Evolutionary conservation across 2,888 invertebrate genomes (phyloP).

Genomic region (Griposia aprilina): DNA sequence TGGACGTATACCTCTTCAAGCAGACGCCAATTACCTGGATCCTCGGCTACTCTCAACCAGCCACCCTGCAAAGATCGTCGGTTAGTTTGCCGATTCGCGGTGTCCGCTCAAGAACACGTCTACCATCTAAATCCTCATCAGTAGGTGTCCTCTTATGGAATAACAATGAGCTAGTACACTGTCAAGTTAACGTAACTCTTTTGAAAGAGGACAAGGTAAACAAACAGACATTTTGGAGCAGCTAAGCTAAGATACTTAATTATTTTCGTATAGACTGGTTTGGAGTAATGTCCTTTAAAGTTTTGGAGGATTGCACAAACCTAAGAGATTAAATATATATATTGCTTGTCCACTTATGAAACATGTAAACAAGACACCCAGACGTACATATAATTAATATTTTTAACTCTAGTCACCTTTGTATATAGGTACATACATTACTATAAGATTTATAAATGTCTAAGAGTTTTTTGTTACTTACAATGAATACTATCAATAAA

Average conservation of each 20-base stretch:
- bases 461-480: too few species aligned
- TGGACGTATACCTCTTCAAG: not conserved
- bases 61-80: too few species aligned
- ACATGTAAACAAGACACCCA: constrained; percentile 29
- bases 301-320: constrained; percentile 24
- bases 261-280: not conserved
- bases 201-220: not conserved
- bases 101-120: not conserved
- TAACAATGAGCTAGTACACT: not conserved
- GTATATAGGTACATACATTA: not conserved
- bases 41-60: not conserved
- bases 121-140: not conserved
- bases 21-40: not conserved
- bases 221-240: not conserved
- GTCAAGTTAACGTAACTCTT: too few species aligned
- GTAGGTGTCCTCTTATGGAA: not conserved
- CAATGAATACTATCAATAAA: not conserved
- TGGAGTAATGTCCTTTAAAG: not conserved
- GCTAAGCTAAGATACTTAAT: not conserved
- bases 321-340: constrained; percentile 17
- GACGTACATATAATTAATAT: constrained; percentile 9
- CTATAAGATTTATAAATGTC: too few species aligned
- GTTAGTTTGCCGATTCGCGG: not conserved
- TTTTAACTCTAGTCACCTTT: constrained; percentile 9
- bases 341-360: constrained; percentile 22